Base-by-base conservation (phyloP, 2,113 vertebrate species). In the Amphilophus citrinellus region DNA sequence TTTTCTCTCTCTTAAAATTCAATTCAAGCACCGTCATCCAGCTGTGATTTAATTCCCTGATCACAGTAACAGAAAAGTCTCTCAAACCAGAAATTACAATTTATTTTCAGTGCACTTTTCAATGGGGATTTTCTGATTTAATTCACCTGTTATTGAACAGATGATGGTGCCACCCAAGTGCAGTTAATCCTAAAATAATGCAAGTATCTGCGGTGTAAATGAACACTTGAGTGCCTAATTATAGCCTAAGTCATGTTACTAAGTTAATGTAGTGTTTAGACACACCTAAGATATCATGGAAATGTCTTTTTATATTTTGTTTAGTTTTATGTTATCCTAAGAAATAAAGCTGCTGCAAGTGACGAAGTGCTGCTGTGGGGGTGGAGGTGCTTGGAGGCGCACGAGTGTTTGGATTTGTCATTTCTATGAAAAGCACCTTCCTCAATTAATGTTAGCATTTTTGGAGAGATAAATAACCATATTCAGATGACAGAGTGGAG, bases 51-150 rank as follows among this genome's bases (percentile, higher is more conserved):
- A 58, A 61, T 37, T 37, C 60, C 24, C 24, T 18, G 4, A 44
- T 62, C 47, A 58, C 32, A 44, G 8, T 8, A 17, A n/a, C 39
- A 27, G 22, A 68, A 30, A 47, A 68, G 42, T 68, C 65, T 68
- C 14, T 68, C 42, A 68, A 68, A 68, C 42, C 42, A 68, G 65
- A 68, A 68, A 68, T 68, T 47, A 47, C 42, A 35, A 79, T 60
- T 77, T 27, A 77, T 42, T 77, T 61, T 77, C 15, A 44, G 18
- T 27, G 22, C 15, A 61, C 17, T 17, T 61, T 60, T 77, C n/a
- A 60, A 10, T 44, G 35, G 22, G 56, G 57, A 39, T 27, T 77
- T 15, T 15, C 30, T 37, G 53, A 76, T 68, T 68, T 47, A 68
- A 68, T 68, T 68, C 22, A 68, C 39, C 39, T 47, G 39, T 68